These are phyloP conservation scores for Lophura swinhoii DNA, from an alignment of 2,797 vertebrate species.

Conservation along the genomic window DNA sequence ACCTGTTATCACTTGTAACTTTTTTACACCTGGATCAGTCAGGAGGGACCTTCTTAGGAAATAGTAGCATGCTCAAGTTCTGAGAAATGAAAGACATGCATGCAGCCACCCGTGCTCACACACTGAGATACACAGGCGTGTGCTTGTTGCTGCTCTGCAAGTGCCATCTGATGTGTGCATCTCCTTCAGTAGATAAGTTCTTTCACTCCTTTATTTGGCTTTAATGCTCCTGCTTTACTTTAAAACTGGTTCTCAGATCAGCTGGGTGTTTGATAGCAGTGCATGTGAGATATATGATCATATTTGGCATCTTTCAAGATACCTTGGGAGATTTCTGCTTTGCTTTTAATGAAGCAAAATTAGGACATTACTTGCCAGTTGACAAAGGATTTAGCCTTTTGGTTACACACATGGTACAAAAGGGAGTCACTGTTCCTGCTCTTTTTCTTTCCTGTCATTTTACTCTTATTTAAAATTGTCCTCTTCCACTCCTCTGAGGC, in stretches of 20 bases:
- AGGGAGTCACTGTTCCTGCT: not conserved
- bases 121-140: not conserved
- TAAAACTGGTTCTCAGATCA: not conserved
- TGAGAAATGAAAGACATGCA: not conserved
- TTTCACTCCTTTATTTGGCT: not conserved
- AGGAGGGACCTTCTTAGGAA: not conserved
- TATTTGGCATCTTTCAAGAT: not conserved
- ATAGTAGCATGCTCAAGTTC: not conserved
- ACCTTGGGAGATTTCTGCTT: not conserved
- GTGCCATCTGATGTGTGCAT: not conserved
- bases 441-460: not conserved
- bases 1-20: not conserved
- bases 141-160: not conserved
- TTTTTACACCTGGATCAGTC: not conserved
- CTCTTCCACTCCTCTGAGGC: not conserved
- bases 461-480: not conserved
- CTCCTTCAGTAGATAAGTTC: not conserved
- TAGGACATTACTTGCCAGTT: not conserved
- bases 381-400: not conserved
- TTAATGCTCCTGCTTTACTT: not conserved
- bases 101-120: not conserved
- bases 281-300: not conserved
- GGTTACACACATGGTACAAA: not conserved
- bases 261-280: not conserved
- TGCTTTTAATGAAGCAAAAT: not conserved